phyloP scores from a whole-genome alignment of 2,888 invertebrate genomes.

The Catocala sponsa region DNA sequence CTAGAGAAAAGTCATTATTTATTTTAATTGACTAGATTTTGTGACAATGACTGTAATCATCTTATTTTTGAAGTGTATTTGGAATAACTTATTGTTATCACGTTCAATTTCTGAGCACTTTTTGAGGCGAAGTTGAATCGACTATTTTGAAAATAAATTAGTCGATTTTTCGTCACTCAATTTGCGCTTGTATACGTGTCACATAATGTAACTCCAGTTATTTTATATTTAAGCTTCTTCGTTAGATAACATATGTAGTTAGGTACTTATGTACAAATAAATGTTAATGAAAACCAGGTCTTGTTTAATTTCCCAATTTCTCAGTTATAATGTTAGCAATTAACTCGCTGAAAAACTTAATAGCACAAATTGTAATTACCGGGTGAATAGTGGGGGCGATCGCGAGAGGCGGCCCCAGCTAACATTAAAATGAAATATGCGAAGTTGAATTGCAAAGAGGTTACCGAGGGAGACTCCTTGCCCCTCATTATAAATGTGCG shows the following conservation, averaged over 20 bases:
- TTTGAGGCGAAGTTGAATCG: slow-evolving; percentile 20
- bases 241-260: slow-evolving; percentile 61
- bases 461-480: slow-evolving; percentile 44
- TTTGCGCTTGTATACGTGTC: slow-evolving; percentile 37
- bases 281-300: slow-evolving; percentile 67
- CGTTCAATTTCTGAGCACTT: slow-evolving; percentile 27
- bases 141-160: slow-evolving; percentile 6
- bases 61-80: slow-evolving; percentile 31
- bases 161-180: slow-evolving; percentile 33
- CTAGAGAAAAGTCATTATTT: slow-evolving; percentile 31
- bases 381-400: slow-evolving; percentile 23
- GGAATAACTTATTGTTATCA: slow-evolving; percentile 32
- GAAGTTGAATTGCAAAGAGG: slow-evolving; percentile 59
- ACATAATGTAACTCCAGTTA: slow-evolving; percentile 58
- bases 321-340: slow-evolving; percentile 39
- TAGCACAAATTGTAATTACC: slow-evolving; percentile 50
- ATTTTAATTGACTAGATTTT: slow-evolving; percentile 28
- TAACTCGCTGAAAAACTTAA: slow-evolving; percentile 47
- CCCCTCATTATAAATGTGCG: slow-evolving; percentile 72
- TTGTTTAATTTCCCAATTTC: slow-evolving; percentile 46
- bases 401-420: slow-evolving; percentile 24
- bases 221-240: slow-evolving; percentile 71
- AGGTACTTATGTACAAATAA: slow-evolving; percentile 79
- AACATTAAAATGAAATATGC: slow-evolving; percentile 73
- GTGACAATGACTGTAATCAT: slow-evolving; percentile 20